Base-by-base conservation (phyloP, 2,888 invertebrate genomes). In the Lithosia quadra region DNA sequence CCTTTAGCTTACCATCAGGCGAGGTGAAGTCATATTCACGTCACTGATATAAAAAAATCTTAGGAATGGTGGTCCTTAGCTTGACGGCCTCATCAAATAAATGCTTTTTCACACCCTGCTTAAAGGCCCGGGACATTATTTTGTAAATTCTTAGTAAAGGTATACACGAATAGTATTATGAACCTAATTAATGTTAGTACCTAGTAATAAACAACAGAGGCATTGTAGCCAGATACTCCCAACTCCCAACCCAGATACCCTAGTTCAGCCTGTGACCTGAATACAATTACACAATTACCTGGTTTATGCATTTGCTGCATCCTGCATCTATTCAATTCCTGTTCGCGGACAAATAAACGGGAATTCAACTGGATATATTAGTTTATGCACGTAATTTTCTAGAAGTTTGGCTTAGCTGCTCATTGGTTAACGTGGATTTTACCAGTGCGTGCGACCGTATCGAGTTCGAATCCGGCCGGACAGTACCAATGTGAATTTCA, bases 271-370 rank as follows among this genome's bases (percentile, higher is more conserved):
- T 80, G 76, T 84, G 84, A 84, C 84, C 85, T 73, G 82, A 88
- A 88, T 88, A 84, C 87, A 88, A 89, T 88, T 88, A 87, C 74
- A 79, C 69, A 70, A 81, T 77, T 79, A 85, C 81, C 76, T 71
- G 70, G 79, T 76, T 78, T 74, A 69, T 74, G 76, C 77, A 78
- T 75, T 78, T 78, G 75, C 72, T 75, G 75, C 78, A 73, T 79
- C 71, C 72, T 75, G 75, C 78, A 73, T 79, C 71, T 65, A 74
- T 76, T 78, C 69, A 82, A 76, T 68, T 78, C 72, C 76, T 55
- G 68, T 43, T 70, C 63, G 71, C 82, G 73, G 80, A 81, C 81
- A 77, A 79, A 77, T 79, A 78, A 83, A 82, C 79, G 74, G 75
- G 79, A 80, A 81, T 79, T 81, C 80, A 84, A 83, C 84, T 85